Evolutionary conservation across 2,888 invertebrate genomes (phyloP), one percentile per base, ranked within the genome.

Genomic region (Nysson spinosus): DNA sequence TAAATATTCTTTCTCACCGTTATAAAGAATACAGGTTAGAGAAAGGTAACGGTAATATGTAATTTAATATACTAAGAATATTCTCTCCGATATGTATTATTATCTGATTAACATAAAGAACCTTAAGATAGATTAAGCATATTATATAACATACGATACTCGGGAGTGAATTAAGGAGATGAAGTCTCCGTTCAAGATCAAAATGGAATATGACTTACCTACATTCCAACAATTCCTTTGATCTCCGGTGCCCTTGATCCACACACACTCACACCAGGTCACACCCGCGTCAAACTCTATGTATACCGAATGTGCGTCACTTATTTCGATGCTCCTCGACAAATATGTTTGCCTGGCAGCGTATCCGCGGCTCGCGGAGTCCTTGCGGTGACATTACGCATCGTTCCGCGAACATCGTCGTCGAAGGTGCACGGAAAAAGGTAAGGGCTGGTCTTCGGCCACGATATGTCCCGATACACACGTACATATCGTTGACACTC

Each of bases 281-380:
- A n/a, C n/a, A n/a, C 4, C 4, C 4, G 11, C 9, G 14, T 12
- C 12, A 9, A 34, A 34, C 34, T 4, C 22, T 17, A 24, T 19
- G n/a, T n/a, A 50, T n/a, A n/a, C n/a, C n/a, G 30, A 26, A 11
- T 6, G 32, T 35, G 17, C 12, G n/a, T 22, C 20, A 11, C n/a
- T 43, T 55, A 62, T 61, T 65, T 63, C 67, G 19, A 17, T 40
- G 62, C 64, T 76, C 74, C 60, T 69, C 1, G 11, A 12, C 3
- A 6, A 2, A 28, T 64, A 77, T 87, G 80, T 32, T 74, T 34
- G 63, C 86, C 86, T 82, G 82, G 43, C 84, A 39, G 47, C 46
- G 72, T 81, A 85, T 84, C 82, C 84, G 83, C 81, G 81, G 72
- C 79, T 79, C 83, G 84, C 85, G 83, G 82, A 85, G 83, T 85